phyloP scores from a whole-genome alignment of 2,888 invertebrate species.

The Seira musarum region DNA sequence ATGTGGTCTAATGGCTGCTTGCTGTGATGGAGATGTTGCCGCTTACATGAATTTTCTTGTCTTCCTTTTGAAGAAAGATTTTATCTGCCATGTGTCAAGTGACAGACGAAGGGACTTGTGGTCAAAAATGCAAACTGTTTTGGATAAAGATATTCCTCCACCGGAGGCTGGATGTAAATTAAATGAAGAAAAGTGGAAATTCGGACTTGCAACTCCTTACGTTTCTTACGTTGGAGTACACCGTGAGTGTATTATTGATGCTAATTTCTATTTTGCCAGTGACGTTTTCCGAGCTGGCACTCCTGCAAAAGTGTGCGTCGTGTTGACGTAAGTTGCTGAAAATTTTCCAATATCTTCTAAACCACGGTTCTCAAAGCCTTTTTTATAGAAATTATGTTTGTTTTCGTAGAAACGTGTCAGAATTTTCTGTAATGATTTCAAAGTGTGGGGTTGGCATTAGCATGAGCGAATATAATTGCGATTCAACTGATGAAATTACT shows the following conservation, averaged over 20 bases:
- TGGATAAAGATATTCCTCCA: slow-evolving; percentile 58
- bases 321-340: slow-evolving; percentile 29
- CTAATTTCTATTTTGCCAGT: slow-evolving; percentile 56
- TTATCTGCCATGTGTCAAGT: slow-evolving; percentile 31
- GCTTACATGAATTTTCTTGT: slow-evolving; percentile 66
- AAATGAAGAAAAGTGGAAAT: slow-evolving; percentile 56
- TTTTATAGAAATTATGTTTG: slow-evolving; percentile 1
- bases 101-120: slow-evolving; percentile 51
- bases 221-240: slow-evolving; percentile 65
- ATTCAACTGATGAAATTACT: slow-evolving; percentile 23
- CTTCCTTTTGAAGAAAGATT: slow-evolving; percentile 64
- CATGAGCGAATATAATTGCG: slow-evolving; percentile 63
- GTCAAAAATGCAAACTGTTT: slow-evolving; percentile 59
- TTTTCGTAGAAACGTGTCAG: slow-evolving; percentile 54
- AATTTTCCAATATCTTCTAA: not conserved
- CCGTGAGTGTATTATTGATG: slow-evolving; percentile 61
- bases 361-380: not conserved
- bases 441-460: slow-evolving; percentile 63
- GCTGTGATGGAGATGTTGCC: slow-evolving; percentile 61
- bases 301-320: slow-evolving; percentile 53
- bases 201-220: slow-evolving; percentile 47
- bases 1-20: slow-evolving; percentile 64
- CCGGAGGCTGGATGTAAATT: slow-evolving; percentile 49
- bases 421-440: slow-evolving; percentile 54
- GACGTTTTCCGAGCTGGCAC: slow-evolving; percentile 42